These are phyloP conservation scores for Cremastobaeus sp. DNA, from an alignment of 2,888 invertebrate genomes.

Conservation along the genomic window DNA sequence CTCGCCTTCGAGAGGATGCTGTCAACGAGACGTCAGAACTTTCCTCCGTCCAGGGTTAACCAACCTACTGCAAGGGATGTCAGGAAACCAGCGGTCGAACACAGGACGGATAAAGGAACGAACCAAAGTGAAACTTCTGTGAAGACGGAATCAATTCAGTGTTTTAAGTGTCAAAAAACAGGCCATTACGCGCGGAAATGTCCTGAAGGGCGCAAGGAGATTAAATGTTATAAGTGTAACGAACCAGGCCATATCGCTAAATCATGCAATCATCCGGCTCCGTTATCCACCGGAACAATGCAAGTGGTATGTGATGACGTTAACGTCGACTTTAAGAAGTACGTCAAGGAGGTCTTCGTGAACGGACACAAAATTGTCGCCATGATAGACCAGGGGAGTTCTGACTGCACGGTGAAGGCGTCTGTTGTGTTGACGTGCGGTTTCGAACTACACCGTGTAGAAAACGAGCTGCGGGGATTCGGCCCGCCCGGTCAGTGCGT, in stretches of 20 bases:
- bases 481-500: conserved; percentile 10
- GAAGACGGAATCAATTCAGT: neutral
- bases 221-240: conserved; percentile 9
- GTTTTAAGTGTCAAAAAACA: neutral
- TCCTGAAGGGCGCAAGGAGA: neutral
- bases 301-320: neutral
- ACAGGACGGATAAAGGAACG: neutral
- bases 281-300: neutral
- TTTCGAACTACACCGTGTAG: neutral
- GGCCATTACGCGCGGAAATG: conserved; percentile 8
- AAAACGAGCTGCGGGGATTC: conserved; percentile 6
- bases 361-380: conserved; percentile 21
- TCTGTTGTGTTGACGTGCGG: conserved; percentile 18
- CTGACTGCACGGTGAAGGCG: conserved; percentile 55
- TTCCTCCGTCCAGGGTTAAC: neutral
- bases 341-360: conserved; percentile 20
- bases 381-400: conserved; percentile 54
- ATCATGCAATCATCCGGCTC: neutral
- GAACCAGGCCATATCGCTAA: neutral
- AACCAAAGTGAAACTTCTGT: neutral
- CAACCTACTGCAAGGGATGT: no score
- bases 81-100: neutral
- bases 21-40: conserved; percentile 14
- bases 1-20: no score
- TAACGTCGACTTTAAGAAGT: neutral